Evolutionary conservation across 2,797 vertebrate species (phyloP).

Genomic region (Calcarius lapponicus): DNA sequence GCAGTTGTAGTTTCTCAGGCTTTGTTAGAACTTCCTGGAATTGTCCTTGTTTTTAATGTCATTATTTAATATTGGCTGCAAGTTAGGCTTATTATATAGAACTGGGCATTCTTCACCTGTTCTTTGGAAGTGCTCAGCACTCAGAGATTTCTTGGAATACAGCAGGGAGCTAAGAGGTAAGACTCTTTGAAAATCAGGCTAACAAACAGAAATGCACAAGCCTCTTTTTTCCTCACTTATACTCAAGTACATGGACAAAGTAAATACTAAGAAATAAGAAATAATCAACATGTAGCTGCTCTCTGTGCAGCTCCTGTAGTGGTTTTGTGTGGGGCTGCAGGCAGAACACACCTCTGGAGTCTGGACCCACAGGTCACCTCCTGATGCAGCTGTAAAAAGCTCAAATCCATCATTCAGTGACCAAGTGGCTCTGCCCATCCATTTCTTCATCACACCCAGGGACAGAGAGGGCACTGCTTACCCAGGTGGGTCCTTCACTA

Average conservation of each 20-base stretch:
- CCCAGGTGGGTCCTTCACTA: constrained; percentile 45
- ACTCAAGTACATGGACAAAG: neutral
- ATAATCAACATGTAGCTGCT: neutral
- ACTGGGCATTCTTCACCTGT: neutral
- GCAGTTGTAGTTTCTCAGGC: neutral
- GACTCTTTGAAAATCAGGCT: constrained; percentile 51
- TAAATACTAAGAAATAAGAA: neutral
- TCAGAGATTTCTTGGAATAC: neutral
- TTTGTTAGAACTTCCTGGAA: neutral
- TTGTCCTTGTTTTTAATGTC: neutral
- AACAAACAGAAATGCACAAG: neutral
- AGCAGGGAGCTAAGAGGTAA: neutral
- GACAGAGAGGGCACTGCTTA: neutral
- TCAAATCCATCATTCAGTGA: neutral
- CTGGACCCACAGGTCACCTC: neutral
- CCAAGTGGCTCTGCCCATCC: neutral
- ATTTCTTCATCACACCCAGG: neutral
- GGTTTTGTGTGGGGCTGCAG: neutral
- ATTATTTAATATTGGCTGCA: neutral
- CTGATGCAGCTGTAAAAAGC: neutral
- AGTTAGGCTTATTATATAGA: neutral
- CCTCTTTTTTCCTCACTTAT: neutral
- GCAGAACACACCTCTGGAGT: neutral
- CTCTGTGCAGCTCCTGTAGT: neutral
- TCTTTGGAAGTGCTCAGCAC: neutral